phyloP scores from a whole-genome alignment of 2,113 vertebrate species.

The Balaenoptera acutorostrata region DNA sequence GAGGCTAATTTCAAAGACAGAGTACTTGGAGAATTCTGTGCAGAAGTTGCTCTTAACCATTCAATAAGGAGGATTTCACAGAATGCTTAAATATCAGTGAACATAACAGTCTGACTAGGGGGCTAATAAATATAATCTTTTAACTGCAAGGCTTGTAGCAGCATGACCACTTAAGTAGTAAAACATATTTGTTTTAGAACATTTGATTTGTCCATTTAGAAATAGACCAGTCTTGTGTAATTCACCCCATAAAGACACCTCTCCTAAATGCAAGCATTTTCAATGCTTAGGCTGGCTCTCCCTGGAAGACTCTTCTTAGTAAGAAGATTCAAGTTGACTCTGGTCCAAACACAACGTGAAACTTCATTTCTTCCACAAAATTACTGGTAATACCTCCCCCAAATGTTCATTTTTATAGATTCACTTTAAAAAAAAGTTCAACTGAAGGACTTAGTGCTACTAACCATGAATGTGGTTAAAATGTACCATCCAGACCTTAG shows the following conservation, averaged over 20 bases:
- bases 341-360: background rate
- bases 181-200: background rate
- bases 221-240: background rate
- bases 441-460: background rate
- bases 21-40: background rate
- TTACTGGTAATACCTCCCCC: background rate
- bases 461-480: background rate
- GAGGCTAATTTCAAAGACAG: background rate
- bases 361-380: background rate
- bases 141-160: background rate
- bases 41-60: background rate
- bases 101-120: background rate
- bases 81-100: background rate
- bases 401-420: background rate
- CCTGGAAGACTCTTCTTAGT: background rate
- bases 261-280: background rate
- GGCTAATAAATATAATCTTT: background rate
- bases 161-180: background rate
- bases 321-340: background rate
- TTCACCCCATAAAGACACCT: background rate
- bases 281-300: background rate
- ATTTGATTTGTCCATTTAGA: background rate
- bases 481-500: background rate
- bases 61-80: background rate
- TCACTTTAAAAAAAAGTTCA: background rate